phyloP scores from a whole-genome alignment of 2,888 invertebrate species.

The Tipula vernalis region DNA sequence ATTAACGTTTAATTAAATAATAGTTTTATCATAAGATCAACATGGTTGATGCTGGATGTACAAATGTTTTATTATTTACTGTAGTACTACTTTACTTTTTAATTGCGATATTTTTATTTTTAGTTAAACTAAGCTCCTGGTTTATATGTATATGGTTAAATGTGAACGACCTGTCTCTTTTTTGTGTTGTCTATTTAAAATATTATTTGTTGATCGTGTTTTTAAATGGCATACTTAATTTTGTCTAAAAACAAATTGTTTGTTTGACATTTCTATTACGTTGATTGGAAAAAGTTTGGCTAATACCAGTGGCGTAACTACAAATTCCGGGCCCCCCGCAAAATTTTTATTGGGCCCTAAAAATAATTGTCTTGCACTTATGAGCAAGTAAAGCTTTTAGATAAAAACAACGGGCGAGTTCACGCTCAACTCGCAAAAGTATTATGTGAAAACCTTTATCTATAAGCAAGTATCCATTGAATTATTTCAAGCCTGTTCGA shows the following conservation, averaged over 20 bases:
- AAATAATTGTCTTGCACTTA: no score
- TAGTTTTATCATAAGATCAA: background rate
- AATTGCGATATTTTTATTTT: no score
- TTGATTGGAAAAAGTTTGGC: background rate
- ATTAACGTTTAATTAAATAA: background rate
- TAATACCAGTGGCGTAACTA: no score
- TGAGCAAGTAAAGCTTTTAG: no score
- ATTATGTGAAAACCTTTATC: no score
- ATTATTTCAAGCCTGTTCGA: no score
- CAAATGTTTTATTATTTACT: background rate
- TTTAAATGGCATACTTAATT: background rate
- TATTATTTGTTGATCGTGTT: background rate
- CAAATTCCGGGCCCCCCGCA: no score
- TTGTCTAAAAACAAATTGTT: background rate
- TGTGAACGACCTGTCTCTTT: background rate
- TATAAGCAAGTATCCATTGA: no score
- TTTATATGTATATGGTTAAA: background rate
- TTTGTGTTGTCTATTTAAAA: background rate
- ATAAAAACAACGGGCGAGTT: no score
- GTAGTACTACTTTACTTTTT: background rate
- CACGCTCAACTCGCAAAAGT: no score
- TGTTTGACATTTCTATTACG: background rate
- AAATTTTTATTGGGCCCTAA: no score
- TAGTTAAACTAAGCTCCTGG: background rate
- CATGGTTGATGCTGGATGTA: background rate